Base-by-base conservation (phyloP, 2,797 vertebrate genomes). In the Coccyzus lansbergi region DNA sequence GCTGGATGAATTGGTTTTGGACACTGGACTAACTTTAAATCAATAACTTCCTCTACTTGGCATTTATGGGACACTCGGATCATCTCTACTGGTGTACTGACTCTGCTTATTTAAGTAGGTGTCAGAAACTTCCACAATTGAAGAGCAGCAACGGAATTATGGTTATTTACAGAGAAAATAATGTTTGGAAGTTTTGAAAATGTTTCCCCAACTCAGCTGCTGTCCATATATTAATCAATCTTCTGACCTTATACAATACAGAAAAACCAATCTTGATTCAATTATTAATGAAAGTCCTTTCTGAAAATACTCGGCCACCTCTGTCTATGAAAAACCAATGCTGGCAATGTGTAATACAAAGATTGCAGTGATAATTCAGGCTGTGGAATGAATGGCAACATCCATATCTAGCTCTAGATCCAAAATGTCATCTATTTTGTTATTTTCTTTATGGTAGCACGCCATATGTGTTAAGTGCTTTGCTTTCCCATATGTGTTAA, bases 361-460 rank as follows among this genome's bases (percentile, higher is more conserved):
- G 91, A 95, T 82, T 90, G 71, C 40, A 90, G 74, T 0, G 64
- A 93, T 92, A 95, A 93, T 92, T 93, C 90, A 90, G 90, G 17
- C 36, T 3, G 16, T 42, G 75, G 46, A 94, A 78, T 86, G 93
- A 94, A 90, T 90, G 88, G 53, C 78, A 95, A 92, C 81, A 83
- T 75, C 55, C 75, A 38, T 94, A 95, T 92, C 93, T 95, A 52
- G 18, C 71, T 93, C 65, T 65, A 78, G 63, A 94, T 95, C 86
- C 90, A 92, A 91, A 96, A 94, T 92, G 84, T 87, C 94, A 94
- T 94, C 78, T 95, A 60, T 86, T 95, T 94, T 88, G 81, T 85
- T 80, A 93, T 94, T 95, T 96, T 82, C 81, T 90, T 90, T 88
- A 88, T 71, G 52, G 86, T 72, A 86, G 59, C 68, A 80, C 46